These are phyloP conservation scores for Mallotus villosus DNA, from an alignment of 2,797 vertebrate genomes.

Conservation along the genomic window DNA sequence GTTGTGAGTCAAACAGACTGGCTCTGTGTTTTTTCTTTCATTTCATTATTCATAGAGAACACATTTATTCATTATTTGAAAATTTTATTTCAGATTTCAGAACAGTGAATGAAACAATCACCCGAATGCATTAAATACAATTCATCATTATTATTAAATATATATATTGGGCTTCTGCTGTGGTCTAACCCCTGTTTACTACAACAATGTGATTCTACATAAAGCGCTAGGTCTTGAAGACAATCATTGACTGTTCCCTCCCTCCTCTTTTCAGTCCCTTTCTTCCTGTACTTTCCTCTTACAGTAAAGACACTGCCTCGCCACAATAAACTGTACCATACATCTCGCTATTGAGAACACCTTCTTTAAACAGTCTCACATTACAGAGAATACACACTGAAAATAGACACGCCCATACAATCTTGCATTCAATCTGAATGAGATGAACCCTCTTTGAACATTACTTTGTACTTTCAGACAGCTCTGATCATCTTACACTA, in stretches of 20 bases:
- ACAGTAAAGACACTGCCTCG: not conserved
- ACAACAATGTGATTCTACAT: not conserved
- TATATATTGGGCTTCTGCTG: not conserved
- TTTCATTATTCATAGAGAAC: not conserved
- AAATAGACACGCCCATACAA: slow-evolving; percentile 3
- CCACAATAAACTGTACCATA: not conserved
- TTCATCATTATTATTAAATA: slow-evolving; percentile 2
- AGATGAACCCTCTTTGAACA: not conserved
- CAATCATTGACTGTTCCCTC: not conserved
- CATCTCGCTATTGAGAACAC: not conserved
- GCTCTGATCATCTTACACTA: slow-evolving; percentile 4
- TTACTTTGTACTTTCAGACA: slow-evolving; percentile 7
- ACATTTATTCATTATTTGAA: slow-evolving; percentile 6
- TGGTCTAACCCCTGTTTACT: slow-evolving; percentile 1
- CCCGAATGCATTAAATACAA: slow-evolving; percentile 13
- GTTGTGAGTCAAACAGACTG: not conserved
- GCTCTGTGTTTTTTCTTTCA: not conserved
- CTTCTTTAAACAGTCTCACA: not conserved
- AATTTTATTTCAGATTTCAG: slow-evolving; percentile 31
- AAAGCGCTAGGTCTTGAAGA: not conserved
- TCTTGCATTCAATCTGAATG: not conserved
- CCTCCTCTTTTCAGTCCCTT: not conserved
- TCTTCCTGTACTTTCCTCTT: not conserved
- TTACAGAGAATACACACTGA: not conserved
- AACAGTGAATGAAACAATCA: slow-evolving; percentile 34